Evolutionary conservation across 2,113 vertebrate species (phyloP).

Genomic region (Xenus cinereus): DNA sequence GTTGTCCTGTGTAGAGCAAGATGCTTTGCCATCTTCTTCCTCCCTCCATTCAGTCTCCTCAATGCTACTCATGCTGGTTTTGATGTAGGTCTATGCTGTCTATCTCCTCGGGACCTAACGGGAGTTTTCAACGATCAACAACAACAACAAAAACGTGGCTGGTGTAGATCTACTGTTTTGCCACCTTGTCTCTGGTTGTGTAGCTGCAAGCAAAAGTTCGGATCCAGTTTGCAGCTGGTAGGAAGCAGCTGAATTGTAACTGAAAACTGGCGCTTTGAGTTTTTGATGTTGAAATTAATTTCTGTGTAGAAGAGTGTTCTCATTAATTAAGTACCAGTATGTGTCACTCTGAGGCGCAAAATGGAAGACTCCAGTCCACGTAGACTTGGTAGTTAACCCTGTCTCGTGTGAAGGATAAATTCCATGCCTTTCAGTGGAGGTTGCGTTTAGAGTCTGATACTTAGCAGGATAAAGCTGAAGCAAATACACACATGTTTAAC

Average conservation of each 20-base stretch:
- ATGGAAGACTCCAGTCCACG: background rate
- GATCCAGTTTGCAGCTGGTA: background rate
- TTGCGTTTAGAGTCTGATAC: background rate
- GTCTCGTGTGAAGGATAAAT: background rate
- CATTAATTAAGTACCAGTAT: background rate
- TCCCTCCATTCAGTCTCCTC: background rate
- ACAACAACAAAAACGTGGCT: background rate
- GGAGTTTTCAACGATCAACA: rapidly evolving
- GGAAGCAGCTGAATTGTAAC: background rate
- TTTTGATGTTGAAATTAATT: background rate
- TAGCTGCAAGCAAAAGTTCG: background rate
- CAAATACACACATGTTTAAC: background rate
- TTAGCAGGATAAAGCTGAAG: background rate
- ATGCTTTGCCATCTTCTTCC: background rate
- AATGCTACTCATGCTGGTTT: background rate
- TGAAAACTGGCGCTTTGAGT: background rate
- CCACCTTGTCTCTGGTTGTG: background rate
- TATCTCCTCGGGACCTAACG: rapidly evolving
- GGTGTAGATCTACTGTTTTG: background rate
- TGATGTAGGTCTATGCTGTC: background rate
- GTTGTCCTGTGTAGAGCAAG: background rate
- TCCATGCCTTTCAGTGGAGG: background rate
- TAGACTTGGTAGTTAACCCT: background rate
- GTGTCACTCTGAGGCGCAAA: background rate
- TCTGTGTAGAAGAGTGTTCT: background rate